Base-by-base conservation (phyloP, 2,888 invertebrate genomes). In the Agapetus fuscipes region DNA sequence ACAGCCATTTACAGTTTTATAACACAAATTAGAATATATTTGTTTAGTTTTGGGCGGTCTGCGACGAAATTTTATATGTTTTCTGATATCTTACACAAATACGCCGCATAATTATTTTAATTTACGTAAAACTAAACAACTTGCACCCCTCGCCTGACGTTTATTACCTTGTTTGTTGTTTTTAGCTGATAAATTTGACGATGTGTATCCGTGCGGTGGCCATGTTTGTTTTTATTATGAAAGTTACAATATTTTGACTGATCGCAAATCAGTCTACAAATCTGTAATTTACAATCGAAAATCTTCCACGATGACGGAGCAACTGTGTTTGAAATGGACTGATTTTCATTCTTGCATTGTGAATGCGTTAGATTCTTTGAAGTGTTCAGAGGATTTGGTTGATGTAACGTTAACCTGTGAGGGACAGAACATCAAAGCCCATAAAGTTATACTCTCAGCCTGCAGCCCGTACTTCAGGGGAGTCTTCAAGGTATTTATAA, bases 301-400 rank as follows among this genome's bases (percentile, higher is more conserved):
- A 39, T 11, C 24, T 10, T 2, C n/a, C 11, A 31, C 29, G 9
- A 70, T 70, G 69, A 67, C 69, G 55, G 78, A 80, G 62, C 79
- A 80, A 59, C 80, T 80, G 58, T 80, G 80, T 64, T 70, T 81
- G 58, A 77, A 78, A 64, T 81, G 81, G 81, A 80, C 80, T 59
- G 80, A 80, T 58, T 80, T 80, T 64, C 78, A 80, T 60, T 72
- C 72, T 41, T 81, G 78, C 53, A 78, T 81, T 54, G 72, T 80
- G 45, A 74, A 74, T 55, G 79, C 79, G 28, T 72, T 81, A 56
- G 80, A 80, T 61, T 78, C 76, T 51, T 63, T 81, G 48, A 75
- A 80, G 56, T 74, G 69, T 51, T 78, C 78, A 9, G 79, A 80
- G 61, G 77, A 80, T 61, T 67, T 81, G 52, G 79, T 80, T 42